Evolutionary conservation across 35 echinoderm and acorn worm genomes (phyloP).

Genomic region (Nesometra sesokonis): DNA sequence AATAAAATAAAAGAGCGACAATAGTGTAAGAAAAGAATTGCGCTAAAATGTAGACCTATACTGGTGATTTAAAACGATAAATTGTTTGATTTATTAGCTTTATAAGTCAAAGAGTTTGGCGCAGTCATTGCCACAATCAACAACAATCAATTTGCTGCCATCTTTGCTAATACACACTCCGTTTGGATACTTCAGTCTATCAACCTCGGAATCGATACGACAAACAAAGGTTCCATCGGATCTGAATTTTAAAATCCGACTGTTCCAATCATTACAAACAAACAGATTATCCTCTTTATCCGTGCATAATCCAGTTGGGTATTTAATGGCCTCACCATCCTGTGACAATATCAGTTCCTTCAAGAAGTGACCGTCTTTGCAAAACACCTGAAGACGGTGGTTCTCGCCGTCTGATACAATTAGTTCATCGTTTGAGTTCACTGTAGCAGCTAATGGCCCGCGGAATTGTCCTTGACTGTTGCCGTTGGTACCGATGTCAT

Average conservation of each 20-base stretch:
- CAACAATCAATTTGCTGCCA: conserved; percentile 44
- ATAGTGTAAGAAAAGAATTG: no score
- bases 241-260: conserved; percentile 67
- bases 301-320: conserved; percentile 67
- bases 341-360: conserved; percentile 25
- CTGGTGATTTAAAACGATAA: no score
- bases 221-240: conserved; percentile 65
- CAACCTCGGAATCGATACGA: conserved; percentile 65
- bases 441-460: conserved; percentile 52
- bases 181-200: conserved; percentile 80
- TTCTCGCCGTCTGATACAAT: conserved; percentile 91
- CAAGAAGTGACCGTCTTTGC: conserved; percentile 47
- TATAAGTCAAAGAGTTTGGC: conserved; percentile 61
- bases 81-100: background rate
- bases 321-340: conserved; percentile 72
- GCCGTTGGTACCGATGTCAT: conserved; percentile 56
- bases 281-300: conserved; percentile 80
- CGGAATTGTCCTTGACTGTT: conserved; percentile 61
- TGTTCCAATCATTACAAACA: conserved; percentile 96
- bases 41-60: no score
- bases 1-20: no score
- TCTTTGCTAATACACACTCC: conserved; percentile 67
- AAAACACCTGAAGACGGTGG: conserved; percentile 63
- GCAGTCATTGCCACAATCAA: conserved; percentile 87
- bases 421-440: conserved; percentile 77